Evolutionary conservation across 2,888 invertebrate species (phyloP).

Genomic region (Microchrysa polita): DNA sequence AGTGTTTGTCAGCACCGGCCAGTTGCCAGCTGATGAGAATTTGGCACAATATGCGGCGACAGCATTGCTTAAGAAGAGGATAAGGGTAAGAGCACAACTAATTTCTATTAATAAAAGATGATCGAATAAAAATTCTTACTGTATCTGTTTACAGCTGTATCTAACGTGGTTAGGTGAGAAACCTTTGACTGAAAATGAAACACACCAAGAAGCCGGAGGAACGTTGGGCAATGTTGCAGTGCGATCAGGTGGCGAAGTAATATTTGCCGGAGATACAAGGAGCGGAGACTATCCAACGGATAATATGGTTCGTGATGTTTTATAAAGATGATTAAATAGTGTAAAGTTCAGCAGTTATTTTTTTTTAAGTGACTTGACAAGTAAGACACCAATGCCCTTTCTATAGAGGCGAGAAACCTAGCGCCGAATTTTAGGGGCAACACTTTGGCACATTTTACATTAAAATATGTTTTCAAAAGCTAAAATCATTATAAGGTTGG

Average conservation of each 20-base stretch:
- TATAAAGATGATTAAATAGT: background rate
- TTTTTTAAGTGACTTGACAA: no score
- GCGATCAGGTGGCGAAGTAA: constrained; percentile 65
- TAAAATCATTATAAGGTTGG: no score
- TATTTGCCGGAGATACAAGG: constrained; percentile 55
- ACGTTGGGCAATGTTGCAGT: constrained; percentile 64
- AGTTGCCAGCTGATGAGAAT: constrained; percentile 67
- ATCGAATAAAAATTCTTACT: background rate
- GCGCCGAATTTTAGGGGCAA: no score
- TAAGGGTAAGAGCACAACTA: constrained; percentile 59
- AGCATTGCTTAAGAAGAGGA: constrained; percentile 64
- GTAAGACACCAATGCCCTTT: no score
- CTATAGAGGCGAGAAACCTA: no score
- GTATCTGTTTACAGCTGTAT: constrained; percentile 60
- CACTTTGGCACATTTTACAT: no score
- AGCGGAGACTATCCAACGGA: constrained; percentile 20
- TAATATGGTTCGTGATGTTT: constrained; percentile 34
- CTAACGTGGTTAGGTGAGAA: constrained; percentile 66
- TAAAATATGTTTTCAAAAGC: no score
- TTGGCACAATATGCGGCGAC: constrained; percentile 64
- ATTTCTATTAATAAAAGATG: constrained; percentile 15
- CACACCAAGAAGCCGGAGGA: constrained; percentile 60
- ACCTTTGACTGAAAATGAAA: constrained; percentile 62
- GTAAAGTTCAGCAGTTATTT: background rate
- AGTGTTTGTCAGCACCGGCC: constrained; percentile 70